Percentiles rank a stretch among this genome's conserved stretches.
phyloP scores from a whole-genome alignment of 2,113 vertebrate genomes.

The Anas platyrhynchos region DNA sequence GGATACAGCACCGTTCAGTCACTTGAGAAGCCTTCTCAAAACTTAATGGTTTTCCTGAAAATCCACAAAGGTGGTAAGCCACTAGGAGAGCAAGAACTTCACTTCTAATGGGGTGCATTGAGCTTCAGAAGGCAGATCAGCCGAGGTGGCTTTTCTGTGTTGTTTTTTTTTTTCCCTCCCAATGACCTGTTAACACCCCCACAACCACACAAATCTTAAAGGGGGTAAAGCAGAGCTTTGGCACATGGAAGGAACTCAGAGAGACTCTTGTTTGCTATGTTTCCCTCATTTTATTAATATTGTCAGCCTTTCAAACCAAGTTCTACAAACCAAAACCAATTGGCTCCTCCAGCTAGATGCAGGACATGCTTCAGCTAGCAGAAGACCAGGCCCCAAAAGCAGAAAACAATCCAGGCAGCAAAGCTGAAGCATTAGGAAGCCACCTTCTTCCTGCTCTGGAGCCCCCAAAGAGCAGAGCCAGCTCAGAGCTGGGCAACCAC shows the following conservation, averaged over 20 bases:
- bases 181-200: background rate
- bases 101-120: background rate
- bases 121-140: background rate
- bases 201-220: background rate
- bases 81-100: background rate
- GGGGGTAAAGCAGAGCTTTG: background rate
- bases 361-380: conserved; percentile 17
- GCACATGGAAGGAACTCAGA: background rate
- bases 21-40: background rate
- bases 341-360: background rate
- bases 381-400: background rate
- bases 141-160: background rate
- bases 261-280: background rate
- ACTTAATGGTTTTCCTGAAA: background rate
- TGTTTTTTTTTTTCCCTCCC: background rate
- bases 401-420: background rate
- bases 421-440: background rate
- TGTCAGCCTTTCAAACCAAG: background rate
- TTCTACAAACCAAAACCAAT: background rate
- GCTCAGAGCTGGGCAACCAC: background rate
- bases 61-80: background rate
- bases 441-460: conserved; percentile 12
- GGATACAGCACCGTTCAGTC: background rate
- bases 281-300: background rate
- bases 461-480: background rate